These are phyloP conservation scores for Chironomus tepperi DNA, from an alignment of 1,140 invertebrate species.

Conservation along the genomic window DNA sequence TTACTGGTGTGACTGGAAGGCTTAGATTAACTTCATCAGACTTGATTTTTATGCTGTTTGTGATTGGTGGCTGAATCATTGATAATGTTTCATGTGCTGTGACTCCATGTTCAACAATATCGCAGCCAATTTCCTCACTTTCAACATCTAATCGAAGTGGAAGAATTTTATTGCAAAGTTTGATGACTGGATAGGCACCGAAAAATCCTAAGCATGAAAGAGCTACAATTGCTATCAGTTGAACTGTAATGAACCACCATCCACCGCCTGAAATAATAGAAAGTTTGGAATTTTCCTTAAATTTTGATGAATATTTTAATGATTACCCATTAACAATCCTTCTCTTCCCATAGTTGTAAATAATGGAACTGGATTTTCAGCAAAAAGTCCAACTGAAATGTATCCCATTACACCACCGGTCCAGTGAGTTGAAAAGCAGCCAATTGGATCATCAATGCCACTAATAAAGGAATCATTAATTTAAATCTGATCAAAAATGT, in stretches of 20 bases:
- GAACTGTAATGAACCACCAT: conserved; percentile 73
- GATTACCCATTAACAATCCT: conserved; percentile 51
- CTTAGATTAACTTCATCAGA: not conserved
- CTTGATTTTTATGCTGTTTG: not conserved
- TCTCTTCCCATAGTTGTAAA: conserved; percentile 64
- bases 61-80: not conserved
- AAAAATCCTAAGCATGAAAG: conserved; percentile 64
- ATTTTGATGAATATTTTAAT: too few relatives aligned
- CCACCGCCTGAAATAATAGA: conserved; percentile 59
- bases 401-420: conserved; percentile 53
- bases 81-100: not conserved
- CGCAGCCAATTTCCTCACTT: conserved; percentile 78
- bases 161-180: conserved; percentile 66
- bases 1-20: not conserved
- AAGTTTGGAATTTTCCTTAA: not conserved
- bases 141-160: conserved; percentile 74
- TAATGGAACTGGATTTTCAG: conserved; percentile 69
- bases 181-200: conserved; percentile 60
- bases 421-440: not conserved
- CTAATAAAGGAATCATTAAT: not conserved
- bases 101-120: conserved; percentile 66
- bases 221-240: conserved; percentile 55
- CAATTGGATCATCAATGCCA: not conserved
- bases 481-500: not conserved
- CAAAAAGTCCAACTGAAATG: conserved; percentile 80